Conservation (phyloP, 2,888 invertebrate species). For the Lottia gigantea region DNA sequence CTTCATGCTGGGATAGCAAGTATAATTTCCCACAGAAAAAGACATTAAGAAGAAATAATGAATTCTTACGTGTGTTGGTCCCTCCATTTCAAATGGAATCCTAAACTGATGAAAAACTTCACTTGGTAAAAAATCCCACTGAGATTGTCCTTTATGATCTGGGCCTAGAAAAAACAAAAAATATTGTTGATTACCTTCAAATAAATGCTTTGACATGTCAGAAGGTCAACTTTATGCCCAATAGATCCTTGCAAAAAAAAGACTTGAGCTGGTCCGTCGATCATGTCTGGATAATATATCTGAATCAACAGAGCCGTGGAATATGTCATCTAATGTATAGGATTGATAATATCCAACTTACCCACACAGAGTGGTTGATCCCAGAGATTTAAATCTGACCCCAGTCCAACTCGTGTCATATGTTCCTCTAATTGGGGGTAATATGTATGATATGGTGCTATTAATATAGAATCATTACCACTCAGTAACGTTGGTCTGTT, state of each 20-base stretch:
- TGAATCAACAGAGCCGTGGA: too few species aligned
- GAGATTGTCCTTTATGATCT: slow-evolving; percentile 59
- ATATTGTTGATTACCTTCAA: too few species aligned
- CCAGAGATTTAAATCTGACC: slow-evolving; percentile 66
- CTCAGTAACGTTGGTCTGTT: slow-evolving; percentile 67
- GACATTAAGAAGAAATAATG: not conserved
- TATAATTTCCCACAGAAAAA: not conserved
- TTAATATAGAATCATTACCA: slow-evolving; percentile 62
- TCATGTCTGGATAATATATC: too few species aligned
- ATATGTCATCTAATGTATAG: too few species aligned
- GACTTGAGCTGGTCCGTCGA: too few species aligned
- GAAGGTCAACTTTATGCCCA: too few species aligned
- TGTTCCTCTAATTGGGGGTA: slow-evolving; percentile 68
- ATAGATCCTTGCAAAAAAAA: too few species aligned
- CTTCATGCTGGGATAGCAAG: too few species aligned
- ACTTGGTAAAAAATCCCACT: slow-evolving; percentile 63
- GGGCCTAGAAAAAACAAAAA: slow-evolving; percentile 44
- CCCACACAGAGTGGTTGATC: slow-evolving; percentile 67
- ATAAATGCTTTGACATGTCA: too few species aligned
- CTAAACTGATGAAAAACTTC: slow-evolving; percentile 63
- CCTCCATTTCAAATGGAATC: slow-evolving; percentile 66
- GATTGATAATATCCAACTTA: slow-evolving; percentile 25
- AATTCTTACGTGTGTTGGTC: slow-evolving; percentile 47
- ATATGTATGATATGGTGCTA: slow-evolving; percentile 69
- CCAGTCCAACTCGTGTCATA: slow-evolving; percentile 62